Base-by-base conservation (phyloP, 2,113 vertebrate genomes). In the Gallinago undulata region DNA sequence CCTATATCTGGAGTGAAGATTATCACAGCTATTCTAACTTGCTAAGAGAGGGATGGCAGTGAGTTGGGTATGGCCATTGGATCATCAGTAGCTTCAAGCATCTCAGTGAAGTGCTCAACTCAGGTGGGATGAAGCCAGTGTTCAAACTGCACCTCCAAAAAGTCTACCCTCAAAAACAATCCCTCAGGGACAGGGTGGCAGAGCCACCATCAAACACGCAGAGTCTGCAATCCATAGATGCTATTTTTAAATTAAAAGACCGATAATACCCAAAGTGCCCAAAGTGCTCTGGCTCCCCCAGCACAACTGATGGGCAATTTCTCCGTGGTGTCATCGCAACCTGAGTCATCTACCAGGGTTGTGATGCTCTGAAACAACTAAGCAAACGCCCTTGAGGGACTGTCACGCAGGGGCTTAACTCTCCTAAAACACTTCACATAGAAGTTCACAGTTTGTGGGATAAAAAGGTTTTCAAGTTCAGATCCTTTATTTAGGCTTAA, bases 311-410 rank as follows among this genome's bases (percentile, higher is more conserved):
- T 12, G 66, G 80, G n/a, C 24, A 68, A 88, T 45, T 87, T 80
- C n/a, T 28, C 31, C 0, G 0, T 0, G 0, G 27, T 90, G 63
- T 47, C 82, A 63, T 2, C 19, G 4, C 3, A 2, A 25, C 31
- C 82, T 33, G 51, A 93, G 67, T 74, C 51, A 77, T 43, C 75
- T 48, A 64, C 55, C 19, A 35, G 10, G 43, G 55, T 63, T 84
- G 19, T 14, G 30, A 91, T 55, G 67, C 41, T 73, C 30, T 63
- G 51, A 62, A 85, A 84, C 23, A 87, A 70, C 8, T 1, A 1
- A 89, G 60, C 16, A 88, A 89, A 91, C 6, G 73, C 43, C 93
- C 79, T 28, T 41, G 79, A 84, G 88, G 75, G n/a, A 85, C 35
- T 48, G 33, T 56, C 64, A 87, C 6, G 35, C 25, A 74, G 56